Evolutionary conservation across 2,888 invertebrate genomes (phyloP).

Genomic region (Cosmia trapezina): DNA sequence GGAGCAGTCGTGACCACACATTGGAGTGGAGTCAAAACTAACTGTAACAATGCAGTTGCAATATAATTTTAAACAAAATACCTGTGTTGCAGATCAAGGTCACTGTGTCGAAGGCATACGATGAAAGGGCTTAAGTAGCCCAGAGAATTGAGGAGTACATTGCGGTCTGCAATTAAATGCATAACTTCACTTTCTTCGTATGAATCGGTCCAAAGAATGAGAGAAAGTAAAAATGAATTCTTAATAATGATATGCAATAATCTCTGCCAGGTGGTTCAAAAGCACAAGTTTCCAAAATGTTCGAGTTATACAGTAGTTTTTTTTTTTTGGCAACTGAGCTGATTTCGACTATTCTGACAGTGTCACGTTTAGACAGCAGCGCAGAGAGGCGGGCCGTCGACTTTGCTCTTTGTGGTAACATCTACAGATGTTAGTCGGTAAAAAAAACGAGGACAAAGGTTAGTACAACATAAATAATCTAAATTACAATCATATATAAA

Average conservation of each 20-base stretch:
- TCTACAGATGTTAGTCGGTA: no score
- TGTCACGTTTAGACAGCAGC: no score
- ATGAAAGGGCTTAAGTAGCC: constrained; percentile 5
- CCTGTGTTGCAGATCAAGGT: constrained; percentile 47
- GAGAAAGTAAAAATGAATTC: constrained; percentile 45
- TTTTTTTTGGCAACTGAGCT: no score
- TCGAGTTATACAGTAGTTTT: background rate
- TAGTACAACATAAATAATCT: no score
- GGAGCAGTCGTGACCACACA: constrained; percentile 44
- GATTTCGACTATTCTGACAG: no score
- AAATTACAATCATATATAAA: no score
- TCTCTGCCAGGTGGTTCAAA: background rate
- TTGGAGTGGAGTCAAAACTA: constrained; percentile 32
- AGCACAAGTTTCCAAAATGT: no score
- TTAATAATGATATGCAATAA: constrained; percentile 6
- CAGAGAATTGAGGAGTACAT: constrained; percentile 21
- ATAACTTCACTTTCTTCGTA: constrained; percentile 32
- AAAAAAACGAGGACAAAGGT: no score
- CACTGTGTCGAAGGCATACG: constrained; percentile 24
- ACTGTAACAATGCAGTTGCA: constrained; percentile 41
- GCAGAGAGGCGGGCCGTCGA: no score
- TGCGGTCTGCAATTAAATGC: constrained; percentile 37
- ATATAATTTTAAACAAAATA: constrained; percentile 37
- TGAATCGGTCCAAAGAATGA: constrained; percentile 21
- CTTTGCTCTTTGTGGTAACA: no score